These are phyloP conservation scores for Rousettus leschenaultii DNA, from an alignment of 2,113 vertebrate species.

Conservation along the genomic window DNA sequence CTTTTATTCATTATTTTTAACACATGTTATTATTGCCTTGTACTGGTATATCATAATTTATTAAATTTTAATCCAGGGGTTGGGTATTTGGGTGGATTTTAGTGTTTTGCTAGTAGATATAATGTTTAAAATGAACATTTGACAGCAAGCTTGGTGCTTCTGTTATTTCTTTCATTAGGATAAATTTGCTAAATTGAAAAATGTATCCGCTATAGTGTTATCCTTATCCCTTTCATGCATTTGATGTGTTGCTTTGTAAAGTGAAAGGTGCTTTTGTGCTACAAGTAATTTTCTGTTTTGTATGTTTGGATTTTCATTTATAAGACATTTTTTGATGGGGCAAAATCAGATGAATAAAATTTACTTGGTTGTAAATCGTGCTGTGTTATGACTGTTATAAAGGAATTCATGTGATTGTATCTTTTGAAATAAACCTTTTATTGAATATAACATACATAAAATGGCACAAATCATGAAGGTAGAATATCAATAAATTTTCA, in stretches of 20 bases:
- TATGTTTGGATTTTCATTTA: slow-evolving; percentile 30
- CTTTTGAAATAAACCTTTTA: background rate
- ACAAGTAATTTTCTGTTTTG: slow-evolving; percentile 41
- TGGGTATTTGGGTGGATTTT: slow-evolving; percentile 22
- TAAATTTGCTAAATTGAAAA: slow-evolving; percentile 35
- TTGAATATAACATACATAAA: background rate
- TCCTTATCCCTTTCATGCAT: background rate
- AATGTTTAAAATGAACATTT: slow-evolving; percentile 34
- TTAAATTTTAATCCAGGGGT: background rate
- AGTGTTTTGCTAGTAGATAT: background rate
- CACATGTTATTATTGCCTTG: background rate
- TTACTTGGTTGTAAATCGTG: slow-evolving; percentile 3
- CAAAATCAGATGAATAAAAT: slow-evolving; percentile 38
- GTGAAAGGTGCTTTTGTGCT: slow-evolving; percentile 48
- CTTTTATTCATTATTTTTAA: slow-evolving; percentile 8
- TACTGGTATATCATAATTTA: background rate
- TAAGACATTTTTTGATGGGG: background rate
- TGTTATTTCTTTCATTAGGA: background rate
- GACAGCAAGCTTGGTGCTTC: background rate
- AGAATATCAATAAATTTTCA: background rate
- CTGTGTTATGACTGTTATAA: background rate
- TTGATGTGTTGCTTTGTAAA: slow-evolving; percentile 25
- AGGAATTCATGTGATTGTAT: background rate
- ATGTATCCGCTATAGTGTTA: background rate
- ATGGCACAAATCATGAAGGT: background rate